A percentile compares a stretch with the other conserved stretches of the same genome.
These are phyloP conservation scores for Cyprinus carpio DNA, from an alignment of 2,113 vertebrate species.

Conservation along the genomic window DNA sequence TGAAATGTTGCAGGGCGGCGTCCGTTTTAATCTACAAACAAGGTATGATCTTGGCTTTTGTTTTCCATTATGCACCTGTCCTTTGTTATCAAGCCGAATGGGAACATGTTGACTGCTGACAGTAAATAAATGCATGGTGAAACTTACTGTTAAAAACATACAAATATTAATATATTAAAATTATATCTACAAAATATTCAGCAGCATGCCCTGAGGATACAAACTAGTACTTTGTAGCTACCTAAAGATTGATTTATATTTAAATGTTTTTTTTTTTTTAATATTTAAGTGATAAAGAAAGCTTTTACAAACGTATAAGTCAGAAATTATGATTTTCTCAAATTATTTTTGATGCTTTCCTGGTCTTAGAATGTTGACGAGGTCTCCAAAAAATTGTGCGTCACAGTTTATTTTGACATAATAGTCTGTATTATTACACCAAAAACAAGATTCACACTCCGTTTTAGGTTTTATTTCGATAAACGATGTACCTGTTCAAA, in stretches of 20 bases:
- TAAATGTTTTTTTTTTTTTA: not conserved
- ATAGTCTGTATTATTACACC: not conserved
- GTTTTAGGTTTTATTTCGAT: not conserved
- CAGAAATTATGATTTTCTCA: not conserved
- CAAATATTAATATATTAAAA: not conserved
- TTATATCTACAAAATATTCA: not conserved
- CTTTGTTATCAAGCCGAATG: constrained; percentile 29
- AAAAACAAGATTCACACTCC: not conserved
- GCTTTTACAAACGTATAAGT: not conserved
- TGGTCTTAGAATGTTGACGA: not conserved
- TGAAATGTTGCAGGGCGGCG: constrained; percentile 76
- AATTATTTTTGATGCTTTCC: not conserved
- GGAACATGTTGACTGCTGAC: constrained; percentile 23
- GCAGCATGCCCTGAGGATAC: not conserved
- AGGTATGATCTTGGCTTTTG: constrained; percentile 64
- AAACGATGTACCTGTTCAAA: not conserved
- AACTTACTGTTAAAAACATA: not conserved
- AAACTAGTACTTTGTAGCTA: not conserved
- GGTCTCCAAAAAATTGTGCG: not conserved
- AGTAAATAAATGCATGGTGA: not conserved
- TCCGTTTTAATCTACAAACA: constrained; percentile 72
- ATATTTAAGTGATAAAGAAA: not conserved
- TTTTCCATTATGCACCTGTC: constrained; percentile 57
- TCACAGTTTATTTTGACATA: not conserved
- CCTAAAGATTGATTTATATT: not conserved